Evolutionary conservation across 1,140 invertebrate species (phyloP), one percentile per base, ranked within the genome.

Genomic region (Tetragnatha versicolor): DNA sequence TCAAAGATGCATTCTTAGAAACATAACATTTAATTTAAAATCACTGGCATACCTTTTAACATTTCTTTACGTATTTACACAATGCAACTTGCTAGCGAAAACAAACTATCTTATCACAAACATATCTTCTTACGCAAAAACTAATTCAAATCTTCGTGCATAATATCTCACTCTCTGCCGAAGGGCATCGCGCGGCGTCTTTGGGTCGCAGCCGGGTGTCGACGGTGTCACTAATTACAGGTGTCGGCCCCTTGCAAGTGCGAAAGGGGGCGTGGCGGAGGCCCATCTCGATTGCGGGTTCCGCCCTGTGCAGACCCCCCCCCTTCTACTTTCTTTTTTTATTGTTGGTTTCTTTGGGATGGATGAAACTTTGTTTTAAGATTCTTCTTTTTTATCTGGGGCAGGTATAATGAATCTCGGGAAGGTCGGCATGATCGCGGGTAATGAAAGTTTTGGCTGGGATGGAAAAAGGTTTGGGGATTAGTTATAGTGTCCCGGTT

Each of bases 201-300:
- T 55, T 55, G 55, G 55, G n/a, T n/a, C 55, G 55, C 7, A 51
- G 29, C 17, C 29, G 20, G 55, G 35, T 33, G 55, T 33, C 31
- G 51, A 29, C n/a, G 51, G 51, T 55, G 51, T 55, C 55, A 58
- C 55, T 58, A 58, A 58, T 58, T 58, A 33, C 22, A 31, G 55
- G 55, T 58, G 55, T 58, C 27, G 55, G 55, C 22, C 55, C 14
- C 29, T 58, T 33, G 29, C n/a, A 33, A 58, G 55, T 58, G 55
- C 31, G 55, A 58, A 58, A 58, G 29, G 20, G 29, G 55, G 55
- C 55, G 55, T 27, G 55, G 29, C 55, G 55, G 17, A n/a, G 31
- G 22, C 55, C 31, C 22, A 6, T 17, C 17, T 33, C 29, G 55
- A 33, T 27, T 33, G 55, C 31, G 20, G 51, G 51, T 2, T n/a